Evolutionary conservation across 2,113 vertebrate genomes (phyloP).

Genomic region (Cyprinodon variegatus): DNA sequence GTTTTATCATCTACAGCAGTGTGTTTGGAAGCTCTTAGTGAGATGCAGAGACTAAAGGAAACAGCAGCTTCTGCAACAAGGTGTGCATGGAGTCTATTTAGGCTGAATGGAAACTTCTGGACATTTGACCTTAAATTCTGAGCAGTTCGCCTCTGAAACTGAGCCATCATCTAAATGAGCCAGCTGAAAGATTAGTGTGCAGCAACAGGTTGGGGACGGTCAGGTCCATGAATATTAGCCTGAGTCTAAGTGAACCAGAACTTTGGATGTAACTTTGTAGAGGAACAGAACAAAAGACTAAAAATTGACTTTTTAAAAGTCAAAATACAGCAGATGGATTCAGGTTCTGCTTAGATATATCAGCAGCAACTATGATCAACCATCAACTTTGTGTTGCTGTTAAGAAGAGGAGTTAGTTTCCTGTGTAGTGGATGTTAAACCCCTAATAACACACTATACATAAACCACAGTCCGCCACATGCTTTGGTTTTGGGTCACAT

Average conservation of each 20-base stretch:
- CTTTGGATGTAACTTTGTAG: background rate
- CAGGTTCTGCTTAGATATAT: background rate
- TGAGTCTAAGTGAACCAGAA: background rate
- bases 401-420: background rate
- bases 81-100: too few species aligned
- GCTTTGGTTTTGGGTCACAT: background rate
- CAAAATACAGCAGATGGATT: background rate
- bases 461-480: background rate
- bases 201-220: too few species aligned
- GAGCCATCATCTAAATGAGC: background rate
- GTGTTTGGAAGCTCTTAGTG: too few species aligned
- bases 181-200: background rate
- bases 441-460: background rate
- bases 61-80: too few species aligned
- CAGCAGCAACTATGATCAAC: background rate
- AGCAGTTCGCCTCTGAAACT: background rate
- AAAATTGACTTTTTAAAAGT: too few species aligned
- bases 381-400: background rate
- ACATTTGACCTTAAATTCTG: background rate
- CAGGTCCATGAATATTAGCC: too few species aligned
- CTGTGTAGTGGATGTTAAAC: background rate
- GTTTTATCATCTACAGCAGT: too few species aligned
- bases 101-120: too few species aligned
- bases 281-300: too few species aligned
- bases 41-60: too few species aligned